Evolutionary conservation across 2,113 vertebrate genomes (phyloP).

Genomic region (Rostratula benghalensis): DNA sequence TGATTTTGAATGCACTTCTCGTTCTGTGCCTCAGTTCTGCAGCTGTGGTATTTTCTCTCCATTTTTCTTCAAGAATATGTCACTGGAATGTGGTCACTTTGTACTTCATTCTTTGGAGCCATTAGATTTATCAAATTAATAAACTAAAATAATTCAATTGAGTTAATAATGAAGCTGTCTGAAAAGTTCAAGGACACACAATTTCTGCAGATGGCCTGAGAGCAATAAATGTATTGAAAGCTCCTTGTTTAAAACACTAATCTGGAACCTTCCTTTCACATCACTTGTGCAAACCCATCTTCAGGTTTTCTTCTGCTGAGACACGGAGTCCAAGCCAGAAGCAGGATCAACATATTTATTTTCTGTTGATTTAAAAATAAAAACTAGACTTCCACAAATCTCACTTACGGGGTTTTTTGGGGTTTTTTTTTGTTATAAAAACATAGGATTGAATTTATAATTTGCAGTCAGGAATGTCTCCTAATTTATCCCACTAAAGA

Average conservation of each 20-base stretch:
- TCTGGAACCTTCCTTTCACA: background rate
- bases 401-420: background rate
- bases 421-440: background rate
- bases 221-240: background rate
- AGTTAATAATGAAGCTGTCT: background rate
- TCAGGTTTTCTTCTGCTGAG: slow-evolving; percentile 22
- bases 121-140: background rate
- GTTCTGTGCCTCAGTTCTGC: background rate
- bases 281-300: slow-evolving; percentile 15
- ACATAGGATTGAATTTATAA: background rate
- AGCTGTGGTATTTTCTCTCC: background rate
- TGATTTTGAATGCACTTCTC: background rate
- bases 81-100: background rate
- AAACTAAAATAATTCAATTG: background rate
- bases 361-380: background rate
- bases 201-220: background rate
- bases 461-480: background rate
- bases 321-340: background rate
- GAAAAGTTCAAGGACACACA: background rate
- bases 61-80: background rate
- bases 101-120: background rate
- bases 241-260: background rate
- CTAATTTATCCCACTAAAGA: background rate
- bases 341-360: background rate
- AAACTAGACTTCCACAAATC: background rate